phyloP scores from a whole-genome alignment of 2,113 vertebrate species.

The Prochilodus magdalenae region DNA sequence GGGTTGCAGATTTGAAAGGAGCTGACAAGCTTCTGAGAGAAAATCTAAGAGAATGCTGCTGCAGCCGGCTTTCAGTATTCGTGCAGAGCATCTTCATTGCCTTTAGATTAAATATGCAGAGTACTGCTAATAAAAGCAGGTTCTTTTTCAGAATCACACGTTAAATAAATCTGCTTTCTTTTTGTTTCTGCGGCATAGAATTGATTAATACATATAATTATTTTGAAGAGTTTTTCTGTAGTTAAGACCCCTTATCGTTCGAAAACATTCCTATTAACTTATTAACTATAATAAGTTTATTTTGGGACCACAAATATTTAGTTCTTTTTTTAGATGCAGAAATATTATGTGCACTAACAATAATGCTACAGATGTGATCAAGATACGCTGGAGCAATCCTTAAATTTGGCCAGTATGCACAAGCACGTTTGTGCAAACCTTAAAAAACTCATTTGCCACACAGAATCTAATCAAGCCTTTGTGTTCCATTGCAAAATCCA shows the following conservation, averaged over 20 bases:
- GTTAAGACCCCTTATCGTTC: too few species aligned
- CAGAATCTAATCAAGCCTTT: conserved; percentile 64
- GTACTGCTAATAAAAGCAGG: neutral
- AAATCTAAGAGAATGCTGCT: neutral
- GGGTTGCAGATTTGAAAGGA: conserved; percentile 24
- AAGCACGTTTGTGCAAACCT: neutral
- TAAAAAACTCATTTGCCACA: conserved; percentile 47
- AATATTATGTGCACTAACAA: too few species aligned
- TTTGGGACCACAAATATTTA: neutral
- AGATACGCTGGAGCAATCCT: neutral
- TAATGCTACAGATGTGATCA: too few species aligned
- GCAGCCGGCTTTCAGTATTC: neutral
- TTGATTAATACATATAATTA: too few species aligned
- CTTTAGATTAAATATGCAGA: neutral
- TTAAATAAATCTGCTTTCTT: neutral
- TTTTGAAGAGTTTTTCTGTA: too few species aligned
- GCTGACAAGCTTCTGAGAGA: neutral
- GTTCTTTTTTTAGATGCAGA: too few species aligned
- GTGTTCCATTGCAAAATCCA: conserved; percentile 50
- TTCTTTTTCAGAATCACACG: neutral
- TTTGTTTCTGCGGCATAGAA: too few species aligned
- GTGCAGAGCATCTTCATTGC: neutral
- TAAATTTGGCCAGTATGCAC: neutral
- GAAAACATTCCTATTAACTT: too few species aligned
- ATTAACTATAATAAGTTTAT: too few species aligned